These are phyloP conservation scores for Melinaea marsaeus DNA, from an alignment of 2,888 invertebrate genomes.

Conservation along the genomic window DNA sequence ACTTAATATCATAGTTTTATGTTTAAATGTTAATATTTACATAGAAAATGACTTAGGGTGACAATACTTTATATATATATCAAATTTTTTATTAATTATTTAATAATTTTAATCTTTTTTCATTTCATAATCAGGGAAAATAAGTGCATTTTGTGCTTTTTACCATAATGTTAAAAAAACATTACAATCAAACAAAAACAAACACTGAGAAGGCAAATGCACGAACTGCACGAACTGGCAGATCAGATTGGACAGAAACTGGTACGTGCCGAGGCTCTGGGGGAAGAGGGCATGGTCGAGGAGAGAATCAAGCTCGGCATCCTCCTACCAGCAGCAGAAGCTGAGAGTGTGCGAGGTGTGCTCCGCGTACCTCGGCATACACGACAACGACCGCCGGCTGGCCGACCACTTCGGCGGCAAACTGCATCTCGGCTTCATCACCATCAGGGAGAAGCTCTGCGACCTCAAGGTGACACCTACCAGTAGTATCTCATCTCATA, in stretches of 20 bases:
- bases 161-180: too few species aligned
- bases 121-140: too few species aligned
- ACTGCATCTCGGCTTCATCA: conserved; percentile 98
- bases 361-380: conserved; percentile 98
- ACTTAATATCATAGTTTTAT: not conserved
- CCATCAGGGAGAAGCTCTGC: conserved; percentile 94
- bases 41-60: not conserved
- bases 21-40: not conserved
- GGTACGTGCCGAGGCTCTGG: conserved; percentile 95
- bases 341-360: conserved; percentile 98
- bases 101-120: too few species aligned
- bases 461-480: conserved; percentile 86
- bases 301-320: conserved; percentile 97
- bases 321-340: conserved; percentile 98
- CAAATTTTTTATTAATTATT: too few species aligned
- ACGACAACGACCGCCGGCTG: conserved; percentile 97
- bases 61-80: too few species aligned
- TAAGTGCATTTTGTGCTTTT: too few species aligned
- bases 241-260: conserved; percentile 98
- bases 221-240: conserved; percentile 95
- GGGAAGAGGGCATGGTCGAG: conserved; percentile 97
- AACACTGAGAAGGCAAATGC: conserved; percentile 95
- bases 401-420: conserved; percentile 99
- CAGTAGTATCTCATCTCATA: too few species aligned
- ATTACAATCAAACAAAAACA: too few species aligned